phyloP scores from a whole-genome alignment of 2,888 invertebrate genomes.

The Leptinotarsa tumamoca region DNA sequence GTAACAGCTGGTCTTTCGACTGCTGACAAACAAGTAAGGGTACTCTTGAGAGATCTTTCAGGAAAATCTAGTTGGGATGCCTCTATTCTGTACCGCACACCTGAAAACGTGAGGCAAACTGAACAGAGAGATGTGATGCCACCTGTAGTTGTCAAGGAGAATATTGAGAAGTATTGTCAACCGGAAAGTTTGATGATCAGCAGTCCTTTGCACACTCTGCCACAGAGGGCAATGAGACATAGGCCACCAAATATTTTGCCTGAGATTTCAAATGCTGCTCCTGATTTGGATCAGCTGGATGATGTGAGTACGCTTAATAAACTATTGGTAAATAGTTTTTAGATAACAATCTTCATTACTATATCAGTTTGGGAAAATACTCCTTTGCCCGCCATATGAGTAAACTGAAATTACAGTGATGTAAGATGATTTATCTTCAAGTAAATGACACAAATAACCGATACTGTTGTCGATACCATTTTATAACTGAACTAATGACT shows the following conservation, averaged over 20 bases:
- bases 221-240: slow-evolving; percentile 78
- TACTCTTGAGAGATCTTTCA: slow-evolving; percentile 88
- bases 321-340: background rate
- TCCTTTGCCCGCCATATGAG: no score
- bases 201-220: slow-evolving; percentile 60
- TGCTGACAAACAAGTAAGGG: slow-evolving; percentile 82
- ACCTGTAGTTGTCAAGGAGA: slow-evolving; percentile 14
- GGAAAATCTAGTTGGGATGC: slow-evolving; percentile 98
- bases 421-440: no score
- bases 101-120: slow-evolving; percentile 63
- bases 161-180: slow-evolving; percentile 52
- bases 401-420: no score
- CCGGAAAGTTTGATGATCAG: slow-evolving; percentile 61
- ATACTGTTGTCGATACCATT: no score
- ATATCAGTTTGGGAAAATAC: no score
- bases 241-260: slow-evolving; percentile 83
- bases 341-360: no score
- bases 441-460: no score
- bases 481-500: no score
- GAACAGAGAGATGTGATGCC: slow-evolving; percentile 4
- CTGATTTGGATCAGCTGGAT: slow-evolving; percentile 91
- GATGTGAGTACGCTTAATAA: slow-evolving; percentile 74
- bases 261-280: slow-evolving; percentile 82
- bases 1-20: slow-evolving; percentile 82
- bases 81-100: slow-evolving; percentile 87